A percentile compares a stretch with the other conserved stretches of the same genome.
These are phyloP conservation scores for Aphelocoma californica DNA, from an alignment of 2,797 vertebrate genomes.

Conservation along the genomic window DNA sequence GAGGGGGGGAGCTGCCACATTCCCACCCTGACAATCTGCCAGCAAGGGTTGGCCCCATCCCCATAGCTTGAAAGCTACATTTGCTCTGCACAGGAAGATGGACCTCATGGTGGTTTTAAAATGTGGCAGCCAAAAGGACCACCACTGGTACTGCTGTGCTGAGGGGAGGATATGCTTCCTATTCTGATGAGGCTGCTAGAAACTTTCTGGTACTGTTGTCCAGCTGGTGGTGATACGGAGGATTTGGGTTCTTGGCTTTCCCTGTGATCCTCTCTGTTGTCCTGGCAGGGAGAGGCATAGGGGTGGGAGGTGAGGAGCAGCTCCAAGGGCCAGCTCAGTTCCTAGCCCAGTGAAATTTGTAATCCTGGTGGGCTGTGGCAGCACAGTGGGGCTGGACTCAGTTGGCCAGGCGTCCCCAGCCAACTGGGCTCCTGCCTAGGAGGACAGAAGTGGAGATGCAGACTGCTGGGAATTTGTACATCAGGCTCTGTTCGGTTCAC, in stretches of 20 bases:
- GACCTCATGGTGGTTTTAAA: not conserved
- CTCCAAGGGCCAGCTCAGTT: not conserved
- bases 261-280: not conserved
- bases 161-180: not conserved
- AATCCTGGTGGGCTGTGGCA: not conserved
- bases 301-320: not conserved
- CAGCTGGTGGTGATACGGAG: not conserved
- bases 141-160: not conserved
- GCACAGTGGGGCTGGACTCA: not conserved
- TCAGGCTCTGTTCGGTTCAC: not conserved
- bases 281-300: not conserved
- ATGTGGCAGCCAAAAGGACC: not conserved
- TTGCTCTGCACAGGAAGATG: not conserved
- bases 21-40: not conserved
- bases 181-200: not conserved
- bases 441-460: not conserved
- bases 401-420: not conserved
- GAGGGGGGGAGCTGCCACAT: not conserved
- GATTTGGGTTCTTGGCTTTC: slow-evolving; percentile 1
- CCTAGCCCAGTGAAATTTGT: not conserved
- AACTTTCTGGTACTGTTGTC: slow-evolving; percentile 7
- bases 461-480: not conserved
- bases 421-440: not conserved
- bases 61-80: fast-evolving
- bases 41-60: not conserved